Base-by-base conservation (phyloP, 2,113 vertebrate genomes). In the Aptenodytes forsteri region DNA sequence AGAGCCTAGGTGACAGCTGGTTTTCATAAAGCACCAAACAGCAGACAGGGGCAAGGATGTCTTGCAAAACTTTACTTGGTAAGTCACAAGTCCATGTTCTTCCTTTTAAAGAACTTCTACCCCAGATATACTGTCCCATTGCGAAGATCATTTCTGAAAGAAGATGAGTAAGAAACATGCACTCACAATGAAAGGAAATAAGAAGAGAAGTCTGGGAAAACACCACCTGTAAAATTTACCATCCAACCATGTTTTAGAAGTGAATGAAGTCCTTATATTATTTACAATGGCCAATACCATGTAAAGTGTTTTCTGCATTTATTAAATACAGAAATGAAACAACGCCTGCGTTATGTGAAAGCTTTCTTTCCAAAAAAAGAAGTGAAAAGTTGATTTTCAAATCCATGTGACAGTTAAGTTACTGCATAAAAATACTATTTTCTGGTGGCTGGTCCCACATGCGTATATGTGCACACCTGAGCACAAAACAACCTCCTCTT, bases 391-490 rank as follows among this genome's bases (percentile, higher is more conserved):
- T 22, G 9, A 81, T 40, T 93, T 82, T 75, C n/a, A 84, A 82
- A 71, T 32, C 17, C n/a, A 50, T 1, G 0, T 21, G 13, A 66
- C 10, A 58, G 12, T 70, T 44, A 56, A 47, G 42, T 52, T 36
- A 56, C 38, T 23, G 6, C 5, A 86, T 25, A 52, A 76, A 80
- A 49, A 36, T 29, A 58, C 9, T 42, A 12, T 64, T 52, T 93
- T 46, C 50, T 22, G 19, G 11, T 62, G 25, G 9, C 29, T 71
- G 18, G 8, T 82, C 20, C 55, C 44, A 46, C 21, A 47, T 9
- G 4, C 1, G 2, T 30, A 6, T 47, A 52, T 10, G 20, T 4
- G 17, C 19, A 65, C 8, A 81, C 1, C 3, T 20, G 25, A 70
- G 25, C 22, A 42, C 23, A 61, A 67, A 85, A 34, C 8, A 32